Evolutionary conservation across 2,113 vertebrate species (phyloP).

Genomic region (Chiloscyllium plagiosum): DNA sequence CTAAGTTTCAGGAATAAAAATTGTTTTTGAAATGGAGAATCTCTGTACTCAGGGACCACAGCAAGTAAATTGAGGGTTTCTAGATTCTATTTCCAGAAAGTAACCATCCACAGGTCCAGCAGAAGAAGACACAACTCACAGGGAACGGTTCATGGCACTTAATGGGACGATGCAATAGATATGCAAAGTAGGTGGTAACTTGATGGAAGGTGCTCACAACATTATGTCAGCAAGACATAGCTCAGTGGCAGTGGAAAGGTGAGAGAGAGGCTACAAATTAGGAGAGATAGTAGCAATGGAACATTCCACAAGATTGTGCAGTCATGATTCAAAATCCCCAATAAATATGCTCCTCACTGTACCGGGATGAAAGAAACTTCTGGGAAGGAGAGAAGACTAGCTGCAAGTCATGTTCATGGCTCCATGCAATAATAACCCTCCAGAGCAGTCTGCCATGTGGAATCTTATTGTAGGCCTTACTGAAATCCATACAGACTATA

Average conservation of each 20-base stretch:
- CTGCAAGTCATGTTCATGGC: background rate
- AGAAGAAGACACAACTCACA: background rate
- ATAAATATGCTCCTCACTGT: background rate
- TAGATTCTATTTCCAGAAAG: background rate
- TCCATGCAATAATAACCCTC: no score
- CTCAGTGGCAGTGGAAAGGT: background rate
- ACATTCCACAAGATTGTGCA: background rate
- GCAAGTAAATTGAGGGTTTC: background rate
- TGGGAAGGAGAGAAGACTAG: background rate
- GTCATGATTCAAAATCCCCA: background rate
- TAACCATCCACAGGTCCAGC: background rate
- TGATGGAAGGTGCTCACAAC: background rate
- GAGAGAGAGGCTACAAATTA: background rate
- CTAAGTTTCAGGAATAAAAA: background rate
- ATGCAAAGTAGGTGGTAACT: background rate
- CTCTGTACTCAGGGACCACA: background rate
- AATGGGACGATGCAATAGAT: background rate
- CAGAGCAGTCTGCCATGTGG: no score
- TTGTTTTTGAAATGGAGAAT: background rate
- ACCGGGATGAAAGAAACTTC: background rate
- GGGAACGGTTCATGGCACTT: background rate
- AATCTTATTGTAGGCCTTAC: no score
- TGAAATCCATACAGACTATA: no score
- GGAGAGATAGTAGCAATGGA: background rate
- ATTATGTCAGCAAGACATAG: background rate